Evolutionary conservation across 2,113 vertebrate genomes (phyloP).

Genomic region (Casuarius casuarius): DNA sequence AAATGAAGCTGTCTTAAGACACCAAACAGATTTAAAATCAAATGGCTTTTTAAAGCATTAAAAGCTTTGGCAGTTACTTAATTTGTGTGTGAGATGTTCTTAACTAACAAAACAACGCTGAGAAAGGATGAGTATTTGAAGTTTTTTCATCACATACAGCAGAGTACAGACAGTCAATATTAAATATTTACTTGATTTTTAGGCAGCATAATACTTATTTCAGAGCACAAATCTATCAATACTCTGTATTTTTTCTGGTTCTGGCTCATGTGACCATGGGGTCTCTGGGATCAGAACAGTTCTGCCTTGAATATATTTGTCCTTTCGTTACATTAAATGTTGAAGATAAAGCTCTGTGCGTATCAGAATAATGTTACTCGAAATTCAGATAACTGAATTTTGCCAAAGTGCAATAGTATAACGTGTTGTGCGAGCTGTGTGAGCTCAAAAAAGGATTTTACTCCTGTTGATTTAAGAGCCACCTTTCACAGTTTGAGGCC

Average conservation of each 20-base stretch:
- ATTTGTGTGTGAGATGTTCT: slow-evolving; percentile 17
- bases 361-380: neutral
- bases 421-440: neutral
- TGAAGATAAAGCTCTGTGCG: neutral
- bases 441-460: neutral
- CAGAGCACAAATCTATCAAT: neutral
- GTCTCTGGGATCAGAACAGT: neutral
- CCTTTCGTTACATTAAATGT: neutral
- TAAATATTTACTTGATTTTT: neutral
- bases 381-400: neutral
- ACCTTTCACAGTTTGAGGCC: neutral
- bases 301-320: neutral
- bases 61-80: neutral
- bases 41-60: slow-evolving; percentile 19
- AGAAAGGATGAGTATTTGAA: neutral
- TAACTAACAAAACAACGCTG: neutral
- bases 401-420: neutral
- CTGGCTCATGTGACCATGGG: neutral
- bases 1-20: neutral
- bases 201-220: neutral
- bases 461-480: neutral
- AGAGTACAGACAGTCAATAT: neutral
- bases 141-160: neutral
- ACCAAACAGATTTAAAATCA: neutral
- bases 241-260: neutral